A percentile compares a stretch with the other conserved stretches of the same genome.
These are phyloP conservation scores for Adelognathus sp. DNA, from an alignment of 2,888 invertebrate genomes.

Conservation along the genomic window DNA sequence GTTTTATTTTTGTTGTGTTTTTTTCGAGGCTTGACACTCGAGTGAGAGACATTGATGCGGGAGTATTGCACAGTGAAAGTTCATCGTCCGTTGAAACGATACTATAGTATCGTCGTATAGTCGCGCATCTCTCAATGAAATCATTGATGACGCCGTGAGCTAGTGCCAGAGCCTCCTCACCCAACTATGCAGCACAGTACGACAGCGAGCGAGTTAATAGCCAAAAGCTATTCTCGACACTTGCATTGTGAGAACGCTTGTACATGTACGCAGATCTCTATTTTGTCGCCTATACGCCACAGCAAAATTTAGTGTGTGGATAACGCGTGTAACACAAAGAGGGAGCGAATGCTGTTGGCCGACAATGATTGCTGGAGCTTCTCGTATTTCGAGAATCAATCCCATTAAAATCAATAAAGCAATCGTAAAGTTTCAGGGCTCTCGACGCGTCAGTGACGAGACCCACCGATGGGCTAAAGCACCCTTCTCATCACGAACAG, in stretches of 20 bases:
- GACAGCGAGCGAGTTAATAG: constrained; percentile 23
- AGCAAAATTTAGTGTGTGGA: neutral
- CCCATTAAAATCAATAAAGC: constrained; percentile 39
- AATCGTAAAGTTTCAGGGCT: constrained; percentile 12
- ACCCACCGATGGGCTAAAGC: neutral
- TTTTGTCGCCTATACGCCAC: neutral
- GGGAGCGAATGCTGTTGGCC: neutral
- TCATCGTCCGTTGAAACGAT: constrained; percentile 55
- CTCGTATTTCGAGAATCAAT: constrained; percentile 19
- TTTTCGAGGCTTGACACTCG: constrained; percentile 20
- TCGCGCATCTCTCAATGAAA: constrained; percentile 57
- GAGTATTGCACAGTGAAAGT: constrained; percentile 44
- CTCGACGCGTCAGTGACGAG: neutral
- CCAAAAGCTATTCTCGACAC: constrained; percentile 44
- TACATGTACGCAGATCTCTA: neutral
- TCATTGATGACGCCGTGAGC: constrained; percentile 51
- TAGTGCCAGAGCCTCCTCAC: constrained; percentile 17
- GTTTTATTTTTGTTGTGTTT: neutral
- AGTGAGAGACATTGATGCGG: constrained; percentile 30
- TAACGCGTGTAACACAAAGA: neutral
- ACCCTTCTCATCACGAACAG: neutral
- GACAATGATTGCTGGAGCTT: constrained; percentile 23
- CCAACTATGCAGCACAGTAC: neutral
- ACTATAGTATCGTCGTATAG: neutral
- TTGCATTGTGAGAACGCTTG: neutral